These are phyloP conservation scores for Gallinago paraguaiae DNA, from an alignment of 2,113 vertebrate species.

Conservation along the genomic window DNA sequence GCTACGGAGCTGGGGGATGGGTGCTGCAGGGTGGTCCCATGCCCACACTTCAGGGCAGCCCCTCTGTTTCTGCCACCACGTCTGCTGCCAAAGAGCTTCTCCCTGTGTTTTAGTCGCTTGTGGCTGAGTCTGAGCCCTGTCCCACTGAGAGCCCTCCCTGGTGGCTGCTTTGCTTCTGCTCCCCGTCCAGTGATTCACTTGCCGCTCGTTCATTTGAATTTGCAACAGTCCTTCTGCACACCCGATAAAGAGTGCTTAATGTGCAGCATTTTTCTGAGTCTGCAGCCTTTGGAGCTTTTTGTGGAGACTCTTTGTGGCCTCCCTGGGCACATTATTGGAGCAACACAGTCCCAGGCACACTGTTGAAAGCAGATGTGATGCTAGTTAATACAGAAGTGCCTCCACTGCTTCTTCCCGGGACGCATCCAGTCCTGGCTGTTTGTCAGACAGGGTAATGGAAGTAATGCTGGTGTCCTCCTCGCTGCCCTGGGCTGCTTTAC, in stretches of 20 bases:
- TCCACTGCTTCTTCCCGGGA: not conserved
- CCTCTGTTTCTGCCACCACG: accelerated
- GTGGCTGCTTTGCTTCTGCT: not conserved
- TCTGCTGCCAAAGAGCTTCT: not conserved
- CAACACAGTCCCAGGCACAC: not conserved
- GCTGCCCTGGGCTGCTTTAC: not conserved
- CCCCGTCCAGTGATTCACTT: not conserved
- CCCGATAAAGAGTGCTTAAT: not conserved
- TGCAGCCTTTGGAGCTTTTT: not conserved
- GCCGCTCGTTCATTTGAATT: not conserved
- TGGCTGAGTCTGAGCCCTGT: not conserved
- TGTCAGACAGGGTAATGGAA: not conserved
- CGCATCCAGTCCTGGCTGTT: not conserved
- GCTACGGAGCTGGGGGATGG: not conserved
- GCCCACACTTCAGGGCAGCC: not conserved
- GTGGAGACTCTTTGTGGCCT: not conserved
- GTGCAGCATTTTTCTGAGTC: not conserved
- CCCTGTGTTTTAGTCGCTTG: not conserved
- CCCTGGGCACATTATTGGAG: not conserved
- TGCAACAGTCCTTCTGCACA: not conserved
- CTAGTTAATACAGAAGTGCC: not conserved
- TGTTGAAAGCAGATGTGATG: not conserved
- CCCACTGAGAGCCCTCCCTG: not conserved
- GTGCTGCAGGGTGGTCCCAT: not conserved
- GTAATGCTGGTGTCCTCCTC: not conserved